Evolutionary conservation across 2,113 vertebrate genomes (phyloP), one percentile per base, ranked within the genome.

Genomic region (Isichthys henryi): DNA sequence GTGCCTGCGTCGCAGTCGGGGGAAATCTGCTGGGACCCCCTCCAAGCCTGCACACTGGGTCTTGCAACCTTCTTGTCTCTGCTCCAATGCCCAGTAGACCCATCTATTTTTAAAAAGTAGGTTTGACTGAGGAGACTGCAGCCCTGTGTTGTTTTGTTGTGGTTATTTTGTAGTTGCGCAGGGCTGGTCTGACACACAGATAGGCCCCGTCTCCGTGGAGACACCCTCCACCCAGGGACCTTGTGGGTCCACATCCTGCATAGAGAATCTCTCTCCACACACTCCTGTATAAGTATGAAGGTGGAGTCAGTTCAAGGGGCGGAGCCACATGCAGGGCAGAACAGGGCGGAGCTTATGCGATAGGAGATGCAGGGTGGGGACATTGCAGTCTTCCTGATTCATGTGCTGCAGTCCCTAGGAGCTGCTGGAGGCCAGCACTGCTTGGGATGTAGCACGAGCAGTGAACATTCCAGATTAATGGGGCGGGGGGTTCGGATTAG

Each of bases 41-140:
- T 66, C 62, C 45, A 49, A 49, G 45, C 89, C 35, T 88, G 53
- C 31, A 49, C 62, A 39, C 43, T 31, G 87, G 87, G 4, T 1
- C 86, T 89, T 58, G 39, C 17, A 88, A 49, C 82, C 83, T 80
- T 88, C 77, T 53, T 15, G 43, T 53, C n/a, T 89, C 46, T 80
- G 91, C 88, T 49, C 48, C 45, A 87, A 52, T 87, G 85, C 85
- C 48, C 85, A 87, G 27, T 31, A 53, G 48, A 87, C 49, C 85
- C 50, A 53, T 53, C 85, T 52, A 53, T 87, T 87, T 87, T 87
- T 87, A 87, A 87, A 48, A 87, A 53, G 85, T 53, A 35, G 85
- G 50, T 39, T 87, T 87, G 85, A 53, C 50, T 52, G 50, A 35
- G 85, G 85, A 87, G 27, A 87, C 85, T 53, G 50, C 48, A 48